Base-by-base conservation (phyloP, 1,140 invertebrate species). In the Elysia chlorotica region DNA sequence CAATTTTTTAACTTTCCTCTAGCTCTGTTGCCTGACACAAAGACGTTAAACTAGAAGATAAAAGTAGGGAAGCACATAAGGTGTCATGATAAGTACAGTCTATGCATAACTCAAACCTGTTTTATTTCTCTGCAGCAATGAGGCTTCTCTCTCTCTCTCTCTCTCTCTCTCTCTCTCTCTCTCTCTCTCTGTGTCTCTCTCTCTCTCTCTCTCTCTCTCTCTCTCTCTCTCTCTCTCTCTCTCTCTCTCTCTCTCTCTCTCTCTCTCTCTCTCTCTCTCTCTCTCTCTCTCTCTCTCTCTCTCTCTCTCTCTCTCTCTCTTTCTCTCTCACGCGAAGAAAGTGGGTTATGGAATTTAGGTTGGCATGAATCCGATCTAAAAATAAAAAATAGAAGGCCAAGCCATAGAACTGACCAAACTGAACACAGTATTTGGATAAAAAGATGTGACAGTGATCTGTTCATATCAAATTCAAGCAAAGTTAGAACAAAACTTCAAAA, bases 281-380 rank as follows among this genome's bases (percentile, higher is more conserved):
- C 56, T n/a, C 56, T 48, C 56, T 59, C 10, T 59, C 28, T 59
- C 56, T 59, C 28, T 25, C 56, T n/a, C 56, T 59, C 28, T 59
- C 10, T 59, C 56, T 59, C 19, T 59, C 56, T 59, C 19, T 59
- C 25, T 59, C 19, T 59, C 56, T 59, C 10, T 59, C 56, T 59
- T 10, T 59, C 56, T 17, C 19, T 59, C 6, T 48, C 41, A 48
- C 56, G n/a, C n/a, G n/a, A n/a, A n/a, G n/a, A n/a, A n/a, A n/a
- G n/a, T n/a, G n/a, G n/a, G n/a, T n/a, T n/a, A n/a, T n/a, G n/a
- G n/a, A n/a, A n/a, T n/a, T n/a, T n/a, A n/a, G n/a, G n/a, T n/a
- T n/a, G n/a, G n/a, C n/a, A n/a, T n/a, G n/a, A n/a, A n/a, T n/a
- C n/a, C n/a, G n/a, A n/a, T n/a, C n/a, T n/a, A n/a, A n/a, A n/a